Conservation (phyloP, 2,888 invertebrate species). For the Mesorhabditis sp. region DNA sequence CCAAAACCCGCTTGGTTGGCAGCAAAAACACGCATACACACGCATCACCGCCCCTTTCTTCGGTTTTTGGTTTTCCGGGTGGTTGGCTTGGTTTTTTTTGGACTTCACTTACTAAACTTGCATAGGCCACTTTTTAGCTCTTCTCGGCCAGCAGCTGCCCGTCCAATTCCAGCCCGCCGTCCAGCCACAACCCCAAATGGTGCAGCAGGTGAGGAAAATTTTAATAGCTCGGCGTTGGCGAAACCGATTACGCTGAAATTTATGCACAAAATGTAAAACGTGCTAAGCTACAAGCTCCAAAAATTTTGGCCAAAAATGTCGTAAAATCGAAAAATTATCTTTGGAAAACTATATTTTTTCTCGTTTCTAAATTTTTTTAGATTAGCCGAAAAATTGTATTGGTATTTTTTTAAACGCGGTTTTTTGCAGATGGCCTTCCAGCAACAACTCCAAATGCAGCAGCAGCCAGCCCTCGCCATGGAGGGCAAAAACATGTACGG, state of each 20-base stretch:
- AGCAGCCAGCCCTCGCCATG: constrained; percentile 13
- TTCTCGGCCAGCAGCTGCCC: constrained; percentile 5
- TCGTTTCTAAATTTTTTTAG: background rate
- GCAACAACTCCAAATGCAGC: constrained; percentile 6
- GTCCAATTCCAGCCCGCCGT: background rate
- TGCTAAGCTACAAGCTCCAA: too few species aligned
- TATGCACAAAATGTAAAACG: too few species aligned
- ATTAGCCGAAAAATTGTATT: background rate
- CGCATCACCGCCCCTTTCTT: too few species aligned
- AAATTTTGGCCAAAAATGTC: too few species aligned
- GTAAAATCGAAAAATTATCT: too few species aligned
- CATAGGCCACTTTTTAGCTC: background rate
- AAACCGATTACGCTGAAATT: too few species aligned
- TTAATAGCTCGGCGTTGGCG: too few species aligned
- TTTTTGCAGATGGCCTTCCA: background rate
- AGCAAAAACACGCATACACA: too few species aligned
- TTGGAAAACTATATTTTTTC: too few species aligned
- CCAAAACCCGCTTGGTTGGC: too few species aligned
- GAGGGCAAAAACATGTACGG: constrained; percentile 3
- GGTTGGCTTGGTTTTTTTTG: background rate
- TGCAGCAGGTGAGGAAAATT: background rate
- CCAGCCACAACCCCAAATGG: constrained; percentile 6
- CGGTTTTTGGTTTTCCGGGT: too few species aligned
- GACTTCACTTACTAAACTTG: background rate
- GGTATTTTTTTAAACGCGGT: background rate